Percentiles rank a stretch among this genome's conserved stretches.
phyloP scores from a whole-genome alignment of 1,140 invertebrate genomes.

The Panonychus citri region DNA sequence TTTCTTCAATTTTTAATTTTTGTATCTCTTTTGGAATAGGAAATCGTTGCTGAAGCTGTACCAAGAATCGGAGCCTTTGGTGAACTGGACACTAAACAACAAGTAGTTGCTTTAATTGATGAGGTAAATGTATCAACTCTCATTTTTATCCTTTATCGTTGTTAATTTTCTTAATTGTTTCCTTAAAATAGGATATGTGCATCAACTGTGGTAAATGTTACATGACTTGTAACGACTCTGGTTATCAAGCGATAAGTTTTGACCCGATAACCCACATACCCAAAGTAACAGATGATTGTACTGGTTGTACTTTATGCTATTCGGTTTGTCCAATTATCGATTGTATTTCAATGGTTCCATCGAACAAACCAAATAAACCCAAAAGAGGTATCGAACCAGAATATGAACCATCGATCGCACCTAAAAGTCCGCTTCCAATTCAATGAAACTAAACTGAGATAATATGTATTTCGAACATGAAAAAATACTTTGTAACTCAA shows the following conservation, averaged over 20 bases:
- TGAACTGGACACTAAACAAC: constrained; percentile 56
- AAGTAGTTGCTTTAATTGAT: constrained; percentile 88
- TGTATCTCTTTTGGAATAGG: constrained; percentile 18
- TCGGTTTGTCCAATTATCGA: constrained; percentile 96
- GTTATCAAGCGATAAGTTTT: constrained; percentile 86
- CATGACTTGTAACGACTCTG: constrained; percentile 95
- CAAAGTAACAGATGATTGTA: constrained; percentile 75
- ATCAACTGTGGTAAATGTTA: constrained; percentile 99
- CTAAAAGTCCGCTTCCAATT: neutral
- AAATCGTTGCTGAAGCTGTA: constrained; percentile 56
- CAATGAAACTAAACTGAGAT: too few species aligned
- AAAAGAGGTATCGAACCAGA: constrained; percentile 17
- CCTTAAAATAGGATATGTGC: constrained; percentile 62
- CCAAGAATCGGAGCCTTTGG: constrained; percentile 56
- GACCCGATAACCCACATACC: constrained; percentile 73
- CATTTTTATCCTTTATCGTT: too few species aligned
- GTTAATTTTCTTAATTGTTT: neutral
- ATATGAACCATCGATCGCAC: neutral
- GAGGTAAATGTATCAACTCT: constrained; percentile 37
- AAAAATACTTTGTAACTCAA: too few species aligned
- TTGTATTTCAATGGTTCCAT: constrained; percentile 52
- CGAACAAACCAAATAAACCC: constrained; percentile 15
- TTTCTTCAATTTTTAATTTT: too few species aligned
- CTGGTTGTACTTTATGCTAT: constrained; percentile 77
- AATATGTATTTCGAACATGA: too few species aligned